A percentile compares a stretch with the other conserved stretches of the same genome.
Evolutionary conservation across 2,888 invertebrate genomes (phyloP).

Genomic region (Caenorhabditis afra): DNA sequence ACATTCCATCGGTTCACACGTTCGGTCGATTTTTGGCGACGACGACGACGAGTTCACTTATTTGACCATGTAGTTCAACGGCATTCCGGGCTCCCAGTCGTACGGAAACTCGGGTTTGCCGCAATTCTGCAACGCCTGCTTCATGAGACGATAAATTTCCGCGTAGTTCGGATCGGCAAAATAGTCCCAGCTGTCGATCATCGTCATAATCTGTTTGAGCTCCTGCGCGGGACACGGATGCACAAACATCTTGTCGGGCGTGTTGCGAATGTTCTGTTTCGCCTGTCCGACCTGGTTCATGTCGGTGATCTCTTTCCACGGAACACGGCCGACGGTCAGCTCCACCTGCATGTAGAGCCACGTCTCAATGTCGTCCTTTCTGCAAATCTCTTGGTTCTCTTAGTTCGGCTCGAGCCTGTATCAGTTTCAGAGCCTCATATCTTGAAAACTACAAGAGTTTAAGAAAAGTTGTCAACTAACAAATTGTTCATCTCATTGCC

Average conservation of each 20-base stretch:
- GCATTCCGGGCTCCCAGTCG: constrained; percentile 66
- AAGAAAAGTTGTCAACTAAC: no score
- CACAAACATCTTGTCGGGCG: constrained; percentile 68
- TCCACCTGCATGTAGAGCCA: constrained; percentile 75
- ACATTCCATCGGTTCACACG: no score
- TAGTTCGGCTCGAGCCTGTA: background rate
- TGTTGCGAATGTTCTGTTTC: constrained; percentile 63
- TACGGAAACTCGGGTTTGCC: constrained; percentile 70
- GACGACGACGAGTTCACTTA: no score
- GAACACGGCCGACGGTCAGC: constrained; percentile 69
- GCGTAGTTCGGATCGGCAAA: constrained; percentile 69
- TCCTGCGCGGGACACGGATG: constrained; percentile 59
- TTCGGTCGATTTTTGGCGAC: background rate
- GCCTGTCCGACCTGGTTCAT: constrained; percentile 70
- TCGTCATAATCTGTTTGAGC: constrained; percentile 59
- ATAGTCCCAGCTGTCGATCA: constrained; percentile 68
- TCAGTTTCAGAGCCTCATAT: no score
- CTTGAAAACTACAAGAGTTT: no score
- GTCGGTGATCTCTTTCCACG: constrained; percentile 72
- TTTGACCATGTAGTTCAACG: constrained; percentile 60
- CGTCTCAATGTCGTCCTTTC: constrained; percentile 73
- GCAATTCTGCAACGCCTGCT: constrained; percentile 57
- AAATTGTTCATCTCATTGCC: no score
- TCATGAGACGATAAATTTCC: constrained; percentile 63
- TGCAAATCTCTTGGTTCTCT: constrained; percentile 19